Evolutionary conservation across 2,113 vertebrate species (phyloP).

Genomic region (Xenotilapia caudafasciata): DNA sequence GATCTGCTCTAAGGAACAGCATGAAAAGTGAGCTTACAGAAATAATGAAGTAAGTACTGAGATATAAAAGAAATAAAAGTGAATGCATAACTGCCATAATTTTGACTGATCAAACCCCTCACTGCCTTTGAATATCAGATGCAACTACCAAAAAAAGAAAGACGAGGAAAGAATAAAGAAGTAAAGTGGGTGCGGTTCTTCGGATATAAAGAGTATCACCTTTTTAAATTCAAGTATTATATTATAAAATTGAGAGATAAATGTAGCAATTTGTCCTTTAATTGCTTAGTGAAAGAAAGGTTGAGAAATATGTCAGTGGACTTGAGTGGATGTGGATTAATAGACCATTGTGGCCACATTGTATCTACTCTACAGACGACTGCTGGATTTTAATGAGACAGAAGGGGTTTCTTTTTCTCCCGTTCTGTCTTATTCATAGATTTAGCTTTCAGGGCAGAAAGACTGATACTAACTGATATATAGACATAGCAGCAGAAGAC

Average conservation of each 20-base stretch:
- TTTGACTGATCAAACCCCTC: not conserved
- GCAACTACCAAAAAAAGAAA: not conserved
- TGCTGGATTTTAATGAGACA: constrained; percentile 60
- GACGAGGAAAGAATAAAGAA: not conserved
- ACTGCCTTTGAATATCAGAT: not conserved
- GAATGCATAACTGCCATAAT: not conserved
- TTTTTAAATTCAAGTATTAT: constrained; percentile 14
- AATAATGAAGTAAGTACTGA: not conserved
- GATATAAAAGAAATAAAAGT: not conserved
- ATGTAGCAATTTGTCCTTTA: constrained; percentile 58
- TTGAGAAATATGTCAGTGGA: constrained; percentile 45
- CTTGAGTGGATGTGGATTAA: constrained; percentile 60
- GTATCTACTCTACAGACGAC: constrained; percentile 31
- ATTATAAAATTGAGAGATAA: constrained; percentile 38
- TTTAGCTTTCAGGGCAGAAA: constrained; percentile 5
- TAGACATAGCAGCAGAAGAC: not conserved
- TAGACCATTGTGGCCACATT: constrained; percentile 39
- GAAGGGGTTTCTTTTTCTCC: not conserved
- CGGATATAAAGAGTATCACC: not conserved
- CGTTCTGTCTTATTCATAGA: not conserved
- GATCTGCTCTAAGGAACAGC: constrained; percentile 2
- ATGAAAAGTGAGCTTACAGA: not conserved
- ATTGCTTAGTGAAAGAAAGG: constrained; percentile 35
- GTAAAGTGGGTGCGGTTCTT: not conserved
- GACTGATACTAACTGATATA: not conserved